Conservation (phyloP, 2,888 invertebrate species). For the Arctia plantaginis region DNA sequence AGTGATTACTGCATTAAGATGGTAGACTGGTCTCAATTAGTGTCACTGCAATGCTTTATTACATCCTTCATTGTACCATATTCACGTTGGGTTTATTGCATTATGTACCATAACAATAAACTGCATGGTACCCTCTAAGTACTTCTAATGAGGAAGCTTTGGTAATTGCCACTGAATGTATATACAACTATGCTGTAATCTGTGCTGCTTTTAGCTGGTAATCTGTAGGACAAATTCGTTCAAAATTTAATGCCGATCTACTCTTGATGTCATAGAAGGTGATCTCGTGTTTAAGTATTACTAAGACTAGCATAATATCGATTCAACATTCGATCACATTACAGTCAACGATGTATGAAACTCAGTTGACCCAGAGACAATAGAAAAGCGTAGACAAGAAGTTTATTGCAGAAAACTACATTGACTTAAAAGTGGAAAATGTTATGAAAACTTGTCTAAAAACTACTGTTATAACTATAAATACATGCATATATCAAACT, state of each 20-base stretch:
- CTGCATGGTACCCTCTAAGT: not conserved
- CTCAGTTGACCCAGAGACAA: too few relatives aligned
- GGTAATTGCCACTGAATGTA: not conserved
- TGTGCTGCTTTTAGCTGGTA: not conserved
- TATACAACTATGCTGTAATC: not conserved
- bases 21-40: conserved; percentile 29
- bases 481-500: too few relatives aligned
- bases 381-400: too few relatives aligned
- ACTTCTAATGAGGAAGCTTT: conserved; percentile 5
- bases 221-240: not conserved
- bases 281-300: too few relatives aligned
- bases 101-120: conserved; percentile 12
- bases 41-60: conserved; percentile 26
- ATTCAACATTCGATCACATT: too few relatives aligned
- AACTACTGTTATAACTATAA: too few relatives aligned
- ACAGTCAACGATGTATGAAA: too few relatives aligned
- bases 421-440: not conserved
- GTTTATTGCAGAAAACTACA: not conserved
- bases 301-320: too few relatives aligned
- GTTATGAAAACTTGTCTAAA: not conserved
- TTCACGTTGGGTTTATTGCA: conserved; percentile 13
- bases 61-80: conserved; percentile 19
- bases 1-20: conserved; percentile 25
- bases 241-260: too few relatives aligned
- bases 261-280: too few relatives aligned